Percentiles rank a stretch among this genome's conserved stretches.
These are phyloP conservation scores for Fundulus diaphanus DNA, from an alignment of 2,797 vertebrate species.

Conservation along the genomic window DNA sequence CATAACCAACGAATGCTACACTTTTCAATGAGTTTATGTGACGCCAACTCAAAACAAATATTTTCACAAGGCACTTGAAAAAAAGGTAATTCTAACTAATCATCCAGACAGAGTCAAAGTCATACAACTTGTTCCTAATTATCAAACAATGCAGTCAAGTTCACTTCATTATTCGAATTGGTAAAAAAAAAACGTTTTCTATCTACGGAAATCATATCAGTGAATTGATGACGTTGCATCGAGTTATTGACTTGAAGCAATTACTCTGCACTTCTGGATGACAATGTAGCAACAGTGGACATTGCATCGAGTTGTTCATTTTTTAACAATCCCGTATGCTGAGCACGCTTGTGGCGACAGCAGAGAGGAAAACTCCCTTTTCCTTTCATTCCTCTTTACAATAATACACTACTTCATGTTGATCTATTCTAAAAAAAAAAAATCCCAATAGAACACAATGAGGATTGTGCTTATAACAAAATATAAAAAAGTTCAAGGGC, in stretches of 20 bases:
- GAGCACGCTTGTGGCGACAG: background rate
- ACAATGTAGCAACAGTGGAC: background rate
- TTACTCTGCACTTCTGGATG: background rate
- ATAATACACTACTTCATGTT: background rate
- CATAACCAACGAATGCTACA: no score
- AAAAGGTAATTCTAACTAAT: no score
- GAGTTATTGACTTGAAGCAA: background rate
- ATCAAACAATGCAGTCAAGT: no score
- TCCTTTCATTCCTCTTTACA: background rate
- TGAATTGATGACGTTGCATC: background rate
- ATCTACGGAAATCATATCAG: no score
- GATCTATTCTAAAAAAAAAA: background rate
- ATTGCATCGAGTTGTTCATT: background rate
- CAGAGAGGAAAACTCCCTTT: background rate
- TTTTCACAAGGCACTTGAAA: no score
- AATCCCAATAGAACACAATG: background rate
- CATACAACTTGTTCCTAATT: no score
- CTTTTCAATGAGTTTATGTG: no score
- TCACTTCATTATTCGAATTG: no score
- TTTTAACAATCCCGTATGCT: background rate
- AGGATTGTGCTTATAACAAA: background rate
- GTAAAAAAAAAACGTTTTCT: no score
- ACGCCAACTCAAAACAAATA: no score
- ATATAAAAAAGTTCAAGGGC: background rate
- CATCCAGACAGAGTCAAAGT: no score